A percentile compares a stretch with the other conserved stretches of the same genome.
Evolutionary conservation across 2,113 vertebrate species (phyloP).

Genomic region (Rhabdomys dilectus): DNA sequence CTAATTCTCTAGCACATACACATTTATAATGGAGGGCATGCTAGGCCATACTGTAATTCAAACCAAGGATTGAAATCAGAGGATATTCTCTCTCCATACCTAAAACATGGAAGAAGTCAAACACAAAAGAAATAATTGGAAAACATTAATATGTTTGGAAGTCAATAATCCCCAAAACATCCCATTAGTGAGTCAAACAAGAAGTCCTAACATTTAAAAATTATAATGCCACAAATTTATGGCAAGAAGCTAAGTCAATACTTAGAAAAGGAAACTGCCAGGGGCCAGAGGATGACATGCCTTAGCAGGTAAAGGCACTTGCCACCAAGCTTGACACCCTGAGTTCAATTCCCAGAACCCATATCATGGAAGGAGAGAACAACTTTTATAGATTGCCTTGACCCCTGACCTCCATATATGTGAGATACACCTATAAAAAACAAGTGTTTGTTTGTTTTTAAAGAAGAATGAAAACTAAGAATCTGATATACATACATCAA

Average conservation of each 20-base stretch:
- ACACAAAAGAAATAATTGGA: slow-evolving; percentile 45
- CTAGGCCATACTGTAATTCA: slow-evolving; percentile 48
- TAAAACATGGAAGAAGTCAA: slow-evolving; percentile 5
- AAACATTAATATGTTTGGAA: slow-evolving; percentile 49
- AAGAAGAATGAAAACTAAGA: not conserved
- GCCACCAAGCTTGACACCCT: not conserved
- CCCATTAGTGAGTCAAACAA: slow-evolving; percentile 1
- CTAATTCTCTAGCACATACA: not conserved
- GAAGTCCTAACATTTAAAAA: slow-evolving; percentile 61
- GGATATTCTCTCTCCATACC: slow-evolving; percentile 35
- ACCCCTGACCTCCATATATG: not conserved
- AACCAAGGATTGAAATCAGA: slow-evolving; percentile 12
- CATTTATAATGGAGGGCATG: slow-evolving; percentile 37
- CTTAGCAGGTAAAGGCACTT: not conserved
- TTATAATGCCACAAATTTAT: slow-evolving; percentile 40
- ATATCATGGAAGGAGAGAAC: not conserved
- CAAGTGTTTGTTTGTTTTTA: not conserved
- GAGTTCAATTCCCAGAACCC: not conserved
- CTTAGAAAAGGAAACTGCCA: not conserved
- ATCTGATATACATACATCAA: not conserved
- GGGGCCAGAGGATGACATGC: not conserved
- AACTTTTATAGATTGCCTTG: not conserved
- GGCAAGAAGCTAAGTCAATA: slow-evolving; percentile 56
- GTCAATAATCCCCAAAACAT: slow-evolving; percentile 40
- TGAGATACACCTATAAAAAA: not conserved